Evolutionary conservation across 2,797 vertebrate species (phyloP).

Genomic region (Oreonectes daqikongensis): DNA sequence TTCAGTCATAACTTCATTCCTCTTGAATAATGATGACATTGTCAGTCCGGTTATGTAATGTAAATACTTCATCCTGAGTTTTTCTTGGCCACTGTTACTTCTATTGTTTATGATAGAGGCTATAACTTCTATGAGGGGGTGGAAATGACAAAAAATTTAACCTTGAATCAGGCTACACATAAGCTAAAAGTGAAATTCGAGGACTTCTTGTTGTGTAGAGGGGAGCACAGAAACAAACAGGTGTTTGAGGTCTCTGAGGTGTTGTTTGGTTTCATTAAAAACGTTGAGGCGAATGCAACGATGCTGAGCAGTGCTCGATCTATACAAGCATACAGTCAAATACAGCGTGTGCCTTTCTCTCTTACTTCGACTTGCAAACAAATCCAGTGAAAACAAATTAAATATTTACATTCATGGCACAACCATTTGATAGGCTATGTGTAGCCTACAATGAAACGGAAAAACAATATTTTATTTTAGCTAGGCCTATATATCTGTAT

Average conservation of each 20-base stretch:
- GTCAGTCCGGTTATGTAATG: slow-evolving; percentile 35
- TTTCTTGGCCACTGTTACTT: slow-evolving; percentile 11
- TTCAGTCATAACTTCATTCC: slow-evolving; percentile 6
- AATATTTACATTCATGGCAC: slow-evolving; percentile 61
- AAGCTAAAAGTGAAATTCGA: neutral
- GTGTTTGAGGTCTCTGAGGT: neutral
- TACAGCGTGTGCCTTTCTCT: slow-evolving; percentile 31
- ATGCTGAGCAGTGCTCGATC: slow-evolving; percentile 14
- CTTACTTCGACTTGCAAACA: slow-evolving; percentile 43
- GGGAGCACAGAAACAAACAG: neutral
- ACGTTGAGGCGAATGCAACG: neutral
- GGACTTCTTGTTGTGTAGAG: neutral
- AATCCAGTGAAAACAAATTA: slow-evolving; percentile 64
- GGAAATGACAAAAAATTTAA: slow-evolving; percentile 51
- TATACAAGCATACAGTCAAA: slow-evolving; percentile 32
- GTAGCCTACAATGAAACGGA: slow-evolving; percentile 27
- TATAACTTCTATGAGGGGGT: slow-evolving; percentile 24
- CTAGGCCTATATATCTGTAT: too few relatives aligned
- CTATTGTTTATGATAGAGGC: slow-evolving; percentile 16
- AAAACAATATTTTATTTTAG: neutral
- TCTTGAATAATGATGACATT: slow-evolving; percentile 37
- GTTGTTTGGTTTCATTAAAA: slow-evolving; percentile 4
- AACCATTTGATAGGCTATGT: slow-evolving; percentile 61
- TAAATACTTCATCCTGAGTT: slow-evolving; percentile 36
- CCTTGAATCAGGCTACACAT: neutral